phyloP scores from a whole-genome alignment of 2,113 vertebrate species.

The Eurystomus gularis region DNA sequence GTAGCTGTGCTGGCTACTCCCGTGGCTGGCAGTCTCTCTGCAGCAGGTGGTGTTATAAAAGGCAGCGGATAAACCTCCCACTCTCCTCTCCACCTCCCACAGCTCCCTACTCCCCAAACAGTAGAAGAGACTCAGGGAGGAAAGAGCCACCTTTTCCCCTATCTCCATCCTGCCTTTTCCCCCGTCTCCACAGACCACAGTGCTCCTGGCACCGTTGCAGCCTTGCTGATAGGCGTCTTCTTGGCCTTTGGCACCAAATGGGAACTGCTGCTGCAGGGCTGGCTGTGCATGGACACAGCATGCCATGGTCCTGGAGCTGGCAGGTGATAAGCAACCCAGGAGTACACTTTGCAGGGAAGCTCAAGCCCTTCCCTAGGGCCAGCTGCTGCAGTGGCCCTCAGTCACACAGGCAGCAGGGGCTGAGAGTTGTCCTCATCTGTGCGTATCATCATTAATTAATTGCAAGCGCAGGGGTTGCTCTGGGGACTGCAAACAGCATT shows the following conservation, averaged over 20 bases:
- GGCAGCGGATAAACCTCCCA: neutral
- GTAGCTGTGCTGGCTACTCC: neutral
- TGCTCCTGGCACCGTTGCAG: neutral
- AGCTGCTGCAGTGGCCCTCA: neutral
- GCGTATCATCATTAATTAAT: neutral
- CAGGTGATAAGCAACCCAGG: fast-evolving
- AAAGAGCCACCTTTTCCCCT: neutral
- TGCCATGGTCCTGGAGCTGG: neutral
- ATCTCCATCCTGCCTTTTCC: neutral
- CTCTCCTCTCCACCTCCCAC: neutral
- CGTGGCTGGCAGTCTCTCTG: neutral
- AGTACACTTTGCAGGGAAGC: neutral
- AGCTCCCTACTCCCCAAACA: neutral
- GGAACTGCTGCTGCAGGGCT: neutral
- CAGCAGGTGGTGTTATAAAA: neutral
- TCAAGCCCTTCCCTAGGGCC: neutral
- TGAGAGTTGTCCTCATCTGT: neutral
- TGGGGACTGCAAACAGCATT: neutral
- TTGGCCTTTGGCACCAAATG: neutral
- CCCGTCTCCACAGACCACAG: neutral
- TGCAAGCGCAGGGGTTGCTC: neutral
- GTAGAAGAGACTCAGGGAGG: neutral
- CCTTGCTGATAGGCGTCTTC: neutral
- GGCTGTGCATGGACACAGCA: neutral
- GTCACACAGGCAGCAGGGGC: neutral